A percentile compares a stretch with the other conserved stretches of the same genome.
These are phyloP conservation scores for Hippocampus barbouri DNA, from an alignment of 2,113 vertebrate species.

Conservation along the genomic window DNA sequence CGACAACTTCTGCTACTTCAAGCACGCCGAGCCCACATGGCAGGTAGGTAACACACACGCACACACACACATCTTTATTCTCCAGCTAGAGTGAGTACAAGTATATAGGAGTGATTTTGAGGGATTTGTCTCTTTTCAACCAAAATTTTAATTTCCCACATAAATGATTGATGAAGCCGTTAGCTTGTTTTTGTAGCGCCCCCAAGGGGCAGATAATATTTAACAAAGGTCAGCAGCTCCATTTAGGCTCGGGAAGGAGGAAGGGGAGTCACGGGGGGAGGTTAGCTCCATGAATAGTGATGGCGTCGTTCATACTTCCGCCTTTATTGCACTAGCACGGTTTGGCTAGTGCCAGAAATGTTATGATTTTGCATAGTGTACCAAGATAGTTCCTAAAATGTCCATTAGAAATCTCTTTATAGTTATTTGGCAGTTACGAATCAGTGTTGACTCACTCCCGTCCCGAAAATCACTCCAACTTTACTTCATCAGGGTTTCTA, in stretches of 20 bases:
- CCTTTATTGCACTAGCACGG: background rate
- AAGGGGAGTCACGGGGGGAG: conserved; percentile 5
- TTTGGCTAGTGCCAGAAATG: background rate
- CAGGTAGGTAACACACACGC: conserved; percentile 69
- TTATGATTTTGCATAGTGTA: too few species aligned
- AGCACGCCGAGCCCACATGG: conserved; percentile 92
- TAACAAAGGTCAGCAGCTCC: conserved; percentile 63
- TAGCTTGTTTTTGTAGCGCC: conserved; percentile 51
- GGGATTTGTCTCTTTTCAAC: conserved; percentile 19
- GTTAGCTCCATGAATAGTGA: background rate
- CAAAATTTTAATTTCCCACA: conserved; percentile 53
- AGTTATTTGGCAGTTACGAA: too few species aligned
- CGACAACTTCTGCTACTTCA: conserved; percentile 95
- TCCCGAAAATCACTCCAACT: too few species aligned
- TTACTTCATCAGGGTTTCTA: too few species aligned
- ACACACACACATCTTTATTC: background rate
- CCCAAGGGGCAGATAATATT: conserved; percentile 70
- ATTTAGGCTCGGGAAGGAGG: conserved; percentile 22
- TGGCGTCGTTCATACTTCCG: background rate
- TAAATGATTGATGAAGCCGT: conserved; percentile 70
- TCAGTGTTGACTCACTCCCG: too few species aligned
- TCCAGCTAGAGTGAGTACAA: conserved; percentile 17
- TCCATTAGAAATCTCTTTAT: background rate
- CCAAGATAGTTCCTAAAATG: background rate
- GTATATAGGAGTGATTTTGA: background rate